Evolutionary conservation across 2,888 invertebrate genomes (phyloP).

Genomic region (Tetrapedia diversipes): DNA sequence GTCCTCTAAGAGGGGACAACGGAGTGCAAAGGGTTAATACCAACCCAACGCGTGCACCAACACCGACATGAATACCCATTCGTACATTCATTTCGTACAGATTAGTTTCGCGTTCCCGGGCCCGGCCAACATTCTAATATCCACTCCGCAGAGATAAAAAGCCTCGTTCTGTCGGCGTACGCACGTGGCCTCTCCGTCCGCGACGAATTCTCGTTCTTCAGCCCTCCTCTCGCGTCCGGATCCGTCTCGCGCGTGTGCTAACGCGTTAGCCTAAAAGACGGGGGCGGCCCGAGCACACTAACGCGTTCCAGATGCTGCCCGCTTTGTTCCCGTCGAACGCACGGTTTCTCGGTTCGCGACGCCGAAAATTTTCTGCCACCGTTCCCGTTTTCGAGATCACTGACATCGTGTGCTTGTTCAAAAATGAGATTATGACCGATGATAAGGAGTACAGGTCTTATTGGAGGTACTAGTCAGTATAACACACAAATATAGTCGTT

Average conservation of each 20-base stretch:
- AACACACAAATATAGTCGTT: too few species aligned
- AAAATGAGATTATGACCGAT: too few species aligned
- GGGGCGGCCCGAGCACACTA: constrained; percentile 74
- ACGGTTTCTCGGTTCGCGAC: constrained; percentile 50
- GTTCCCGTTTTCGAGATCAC: too few species aligned
- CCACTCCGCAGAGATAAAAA: not conserved
- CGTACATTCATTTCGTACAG: constrained; percentile 6
- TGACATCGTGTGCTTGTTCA: too few species aligned
- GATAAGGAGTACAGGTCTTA: too few species aligned
- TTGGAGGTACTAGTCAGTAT: too few species aligned
- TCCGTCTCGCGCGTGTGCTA: constrained; percentile 11
- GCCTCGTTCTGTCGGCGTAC: constrained; percentile 44
- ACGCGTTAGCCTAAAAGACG: constrained; percentile 44
- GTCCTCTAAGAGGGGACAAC: too few species aligned
- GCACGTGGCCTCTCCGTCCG: constrained; percentile 69
- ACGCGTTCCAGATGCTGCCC: constrained; percentile 81
- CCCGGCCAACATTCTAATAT: not conserved
- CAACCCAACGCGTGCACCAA: too few species aligned
- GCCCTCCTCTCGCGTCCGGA: constrained; percentile 13
- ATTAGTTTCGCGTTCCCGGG: constrained; percentile 1
- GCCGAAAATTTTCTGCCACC: constrained; percentile 57
- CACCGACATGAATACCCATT: too few species aligned
- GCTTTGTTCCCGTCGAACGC: constrained; percentile 79
- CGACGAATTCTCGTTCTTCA: constrained; percentile 46
- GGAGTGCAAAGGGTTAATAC: too few species aligned